Conservation (phyloP, 1,140 invertebrate species). For the Neodiprion fabricii region DNA sequence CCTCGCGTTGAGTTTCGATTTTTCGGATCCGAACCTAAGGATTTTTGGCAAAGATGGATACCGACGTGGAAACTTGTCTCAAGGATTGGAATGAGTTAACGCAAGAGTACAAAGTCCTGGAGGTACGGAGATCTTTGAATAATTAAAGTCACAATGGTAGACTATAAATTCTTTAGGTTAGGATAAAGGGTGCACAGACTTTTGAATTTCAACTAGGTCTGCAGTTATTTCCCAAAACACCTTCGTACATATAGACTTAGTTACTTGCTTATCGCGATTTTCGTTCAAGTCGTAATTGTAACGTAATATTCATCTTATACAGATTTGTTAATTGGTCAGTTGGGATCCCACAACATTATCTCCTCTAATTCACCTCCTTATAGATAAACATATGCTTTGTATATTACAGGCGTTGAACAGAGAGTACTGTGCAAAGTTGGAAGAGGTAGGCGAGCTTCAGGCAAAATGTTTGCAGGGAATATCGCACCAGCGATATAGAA, state of each 20-base stretch:
- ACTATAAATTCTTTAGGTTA: not conserved
- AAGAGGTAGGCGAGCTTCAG: conserved; percentile 83
- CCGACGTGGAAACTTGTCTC: conserved; percentile 66
- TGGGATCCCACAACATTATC: not conserved
- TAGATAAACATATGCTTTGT: conserved; percentile 29
- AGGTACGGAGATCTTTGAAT: conserved; percentile 61
- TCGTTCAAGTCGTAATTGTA: too few relatives aligned
- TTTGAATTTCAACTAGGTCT: too few relatives aligned
- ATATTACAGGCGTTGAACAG: conserved; percentile 76
- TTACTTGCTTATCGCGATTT: too few relatives aligned
- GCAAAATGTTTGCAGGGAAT: conserved; percentile 88
- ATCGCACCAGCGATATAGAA: conserved; percentile 87
- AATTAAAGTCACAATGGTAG: too few relatives aligned
- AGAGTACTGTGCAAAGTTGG: conserved; percentile 83
- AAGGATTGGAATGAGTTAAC: conserved; percentile 82
- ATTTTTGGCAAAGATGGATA: conserved; percentile 55
- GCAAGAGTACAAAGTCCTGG: conserved; percentile 77
- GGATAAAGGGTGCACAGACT: too few relatives aligned
- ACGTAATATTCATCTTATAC: too few relatives aligned
- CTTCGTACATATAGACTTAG: too few relatives aligned
- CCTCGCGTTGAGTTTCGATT: not conserved
- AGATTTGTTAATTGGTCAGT: not conserved
- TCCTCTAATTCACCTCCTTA: not conserved
- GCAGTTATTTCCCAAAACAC: too few relatives aligned
- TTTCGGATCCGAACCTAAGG: too few relatives aligned